Evolutionary conservation across 1,140 invertebrate genomes (phyloP).

Genomic region (Drosophila teissieri): DNA sequence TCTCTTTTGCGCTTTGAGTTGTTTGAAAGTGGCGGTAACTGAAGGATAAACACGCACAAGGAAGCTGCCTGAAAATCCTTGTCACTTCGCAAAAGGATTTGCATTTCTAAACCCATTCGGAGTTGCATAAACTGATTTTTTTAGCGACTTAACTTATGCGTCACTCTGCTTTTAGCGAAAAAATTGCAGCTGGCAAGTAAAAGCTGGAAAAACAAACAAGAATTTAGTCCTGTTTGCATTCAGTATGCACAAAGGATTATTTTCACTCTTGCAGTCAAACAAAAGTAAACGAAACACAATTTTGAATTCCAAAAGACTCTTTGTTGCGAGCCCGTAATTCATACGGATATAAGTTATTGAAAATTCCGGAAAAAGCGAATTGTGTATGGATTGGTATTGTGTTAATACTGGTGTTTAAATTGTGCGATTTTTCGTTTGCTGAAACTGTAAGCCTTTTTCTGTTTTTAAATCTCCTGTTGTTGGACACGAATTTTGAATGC

Average conservation of each 20-base stretch:
- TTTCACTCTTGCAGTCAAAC: not conserved
- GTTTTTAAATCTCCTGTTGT: no score
- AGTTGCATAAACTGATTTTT: conserved; percentile 41
- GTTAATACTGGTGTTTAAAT: not conserved
- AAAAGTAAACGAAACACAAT: not conserved
- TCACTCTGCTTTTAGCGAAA: not conserved
- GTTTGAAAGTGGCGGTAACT: not conserved
- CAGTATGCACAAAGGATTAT: conserved; percentile 35
- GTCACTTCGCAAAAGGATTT: conserved; percentile 27
- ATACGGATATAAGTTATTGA: conserved; percentile 5
- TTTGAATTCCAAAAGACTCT: conserved; percentile 1
- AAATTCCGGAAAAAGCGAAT: not conserved
- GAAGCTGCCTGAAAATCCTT: conserved; percentile 20
- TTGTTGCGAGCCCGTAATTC: no score
- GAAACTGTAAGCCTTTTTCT: not conserved
- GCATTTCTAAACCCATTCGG: conserved; percentile 37
- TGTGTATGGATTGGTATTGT: not conserved
- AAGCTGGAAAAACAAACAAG: conserved; percentile 26
- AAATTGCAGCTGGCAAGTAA: conserved; percentile 15
- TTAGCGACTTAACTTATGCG: conserved; percentile 35
- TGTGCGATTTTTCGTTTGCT: not conserved
- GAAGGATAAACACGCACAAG: not conserved
- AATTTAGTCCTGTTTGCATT: conserved; percentile 23
- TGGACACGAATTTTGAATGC: no score
- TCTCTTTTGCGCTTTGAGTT: conserved; percentile 24